Conservation (phyloP, 2,888 invertebrate genomes). For the Eucriotettix oculatus region DNA sequence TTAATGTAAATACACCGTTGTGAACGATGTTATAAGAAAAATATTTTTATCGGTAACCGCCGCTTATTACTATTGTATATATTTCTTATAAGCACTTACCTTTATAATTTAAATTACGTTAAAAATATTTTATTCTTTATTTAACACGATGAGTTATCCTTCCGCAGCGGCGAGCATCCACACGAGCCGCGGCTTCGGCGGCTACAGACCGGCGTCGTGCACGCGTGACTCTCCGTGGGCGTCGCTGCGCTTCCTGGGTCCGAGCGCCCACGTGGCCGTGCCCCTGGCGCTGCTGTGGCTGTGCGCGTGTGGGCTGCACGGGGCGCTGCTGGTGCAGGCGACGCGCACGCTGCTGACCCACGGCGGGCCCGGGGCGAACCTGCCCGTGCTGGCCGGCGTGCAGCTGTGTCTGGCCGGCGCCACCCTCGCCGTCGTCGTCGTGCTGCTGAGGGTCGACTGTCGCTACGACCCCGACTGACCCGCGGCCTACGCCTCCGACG, state of each 20-base stretch:
- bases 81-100: too few species aligned
- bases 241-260: conserved; percentile 23
- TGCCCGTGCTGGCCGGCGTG: conserved; percentile 13
- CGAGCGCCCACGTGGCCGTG: conserved; percentile 22
- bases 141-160: too few species aligned
- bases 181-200: conserved; percentile 33
- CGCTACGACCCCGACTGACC: conserved; percentile 20
- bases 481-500: not conserved
- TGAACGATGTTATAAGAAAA: too few species aligned
- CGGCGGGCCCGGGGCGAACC: not conserved
- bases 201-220: conserved; percentile 23
- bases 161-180: conserved; percentile 39
- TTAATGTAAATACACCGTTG: too few species aligned
- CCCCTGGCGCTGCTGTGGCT: conserved; percentile 33
- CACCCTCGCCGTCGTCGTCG: conserved; percentile 22
- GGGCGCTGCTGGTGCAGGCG: conserved; percentile 36
- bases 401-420: conserved; percentile 33
- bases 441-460: conserved; percentile 17
- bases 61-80: too few species aligned
- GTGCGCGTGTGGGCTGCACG: conserved; percentile 34
- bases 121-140: too few species aligned
- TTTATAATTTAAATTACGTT: too few species aligned
- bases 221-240: conserved; percentile 18
- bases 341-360: conserved; percentile 27
- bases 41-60: too few species aligned